Conservation (phyloP, 1,140 invertebrate species). For the Antheraea mylitta region DNA sequence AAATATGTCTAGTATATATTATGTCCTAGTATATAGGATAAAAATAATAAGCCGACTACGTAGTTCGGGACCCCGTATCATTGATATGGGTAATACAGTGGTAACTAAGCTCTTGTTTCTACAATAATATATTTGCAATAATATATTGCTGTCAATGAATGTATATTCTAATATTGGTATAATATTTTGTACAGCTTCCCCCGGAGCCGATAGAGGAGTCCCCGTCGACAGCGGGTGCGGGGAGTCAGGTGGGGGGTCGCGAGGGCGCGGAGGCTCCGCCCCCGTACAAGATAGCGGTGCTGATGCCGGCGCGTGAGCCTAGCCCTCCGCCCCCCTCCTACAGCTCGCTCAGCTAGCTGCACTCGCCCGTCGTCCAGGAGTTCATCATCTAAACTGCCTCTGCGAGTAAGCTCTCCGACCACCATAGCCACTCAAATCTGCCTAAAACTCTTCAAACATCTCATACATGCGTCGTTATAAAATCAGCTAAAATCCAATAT, state of each 20-base stretch:
- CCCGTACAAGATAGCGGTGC: constrained; percentile 84
- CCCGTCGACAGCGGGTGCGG: constrained; percentile 34
- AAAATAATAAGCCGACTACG: too few relatives aligned
- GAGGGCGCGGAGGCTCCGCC: constrained; percentile 72
- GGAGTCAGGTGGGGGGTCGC: not conserved
- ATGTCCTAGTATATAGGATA: too few relatives aligned
- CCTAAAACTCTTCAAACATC: too few relatives aligned
- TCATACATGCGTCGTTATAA: too few relatives aligned
- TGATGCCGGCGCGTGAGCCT: constrained; percentile 79
- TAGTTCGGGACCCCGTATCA: too few relatives aligned
- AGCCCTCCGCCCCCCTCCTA: constrained; percentile 82
- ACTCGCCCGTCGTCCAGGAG: constrained; percentile 31
- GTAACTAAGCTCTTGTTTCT: too few relatives aligned
- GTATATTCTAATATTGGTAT: not conserved
- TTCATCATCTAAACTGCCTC: constrained; percentile 42
- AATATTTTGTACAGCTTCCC: constrained; percentile 17
- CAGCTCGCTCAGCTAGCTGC: constrained; percentile 81
- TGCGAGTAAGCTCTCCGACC: not conserved
- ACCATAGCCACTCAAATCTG: too few relatives aligned
- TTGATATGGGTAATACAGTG: too few relatives aligned
- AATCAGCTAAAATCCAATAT: too few relatives aligned
- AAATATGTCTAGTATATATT: too few relatives aligned
- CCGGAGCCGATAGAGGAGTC: constrained; percentile 45
- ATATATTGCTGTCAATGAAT: too few relatives aligned
- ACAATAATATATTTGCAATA: too few relatives aligned